Evolutionary conservation across 2,113 vertebrate genomes (phyloP).

Genomic region (Entosphenus tridentatus): DNA sequence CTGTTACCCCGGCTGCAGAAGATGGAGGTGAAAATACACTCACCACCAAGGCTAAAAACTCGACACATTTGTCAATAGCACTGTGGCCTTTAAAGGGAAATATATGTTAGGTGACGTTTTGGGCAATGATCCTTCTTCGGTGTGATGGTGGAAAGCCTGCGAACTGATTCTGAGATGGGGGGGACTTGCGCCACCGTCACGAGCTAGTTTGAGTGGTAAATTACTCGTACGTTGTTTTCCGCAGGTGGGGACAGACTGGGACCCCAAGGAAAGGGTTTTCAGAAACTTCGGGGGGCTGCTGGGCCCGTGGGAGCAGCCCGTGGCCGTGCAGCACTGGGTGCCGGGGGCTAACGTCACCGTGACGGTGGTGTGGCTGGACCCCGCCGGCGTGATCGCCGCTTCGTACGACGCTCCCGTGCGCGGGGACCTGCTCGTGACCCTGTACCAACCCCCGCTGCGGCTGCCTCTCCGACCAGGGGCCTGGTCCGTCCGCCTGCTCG

Average conservation of each 20-base stretch:
- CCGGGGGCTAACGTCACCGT: constrained; percentile 80
- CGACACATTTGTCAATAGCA: too few relatives aligned
- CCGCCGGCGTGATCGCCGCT: constrained; percentile 71
- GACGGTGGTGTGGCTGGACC: constrained; percentile 86
- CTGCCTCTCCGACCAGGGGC: constrained; percentile 65
- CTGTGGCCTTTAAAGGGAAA: too few relatives aligned
- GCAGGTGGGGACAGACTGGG: constrained; percentile 88
- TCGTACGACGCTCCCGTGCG: constrained; percentile 91
- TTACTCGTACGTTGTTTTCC: background rate
- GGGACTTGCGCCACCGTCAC: too few relatives aligned
- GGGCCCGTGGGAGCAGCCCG: constrained; percentile 63
- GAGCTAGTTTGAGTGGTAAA: too few relatives aligned
- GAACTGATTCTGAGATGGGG: too few relatives aligned
- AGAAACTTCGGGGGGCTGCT: constrained; percentile 71
- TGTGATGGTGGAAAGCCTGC: too few relatives aligned
- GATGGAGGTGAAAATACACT: constrained; percentile 39
- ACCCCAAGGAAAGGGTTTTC: constrained; percentile 84
- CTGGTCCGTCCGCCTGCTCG: constrained; percentile 74
- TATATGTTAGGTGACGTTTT: too few relatives aligned
- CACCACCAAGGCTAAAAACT: too few relatives aligned
- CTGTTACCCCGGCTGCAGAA: constrained; percentile 66
- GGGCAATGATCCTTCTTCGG: too few relatives aligned
- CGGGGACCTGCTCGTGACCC: constrained; percentile 62
- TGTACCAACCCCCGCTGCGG: constrained; percentile 83
- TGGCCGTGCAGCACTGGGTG: constrained; percentile 87